phyloP scores from a whole-genome alignment of 2,797 vertebrate species.

The Eptatretus atami region DNA sequence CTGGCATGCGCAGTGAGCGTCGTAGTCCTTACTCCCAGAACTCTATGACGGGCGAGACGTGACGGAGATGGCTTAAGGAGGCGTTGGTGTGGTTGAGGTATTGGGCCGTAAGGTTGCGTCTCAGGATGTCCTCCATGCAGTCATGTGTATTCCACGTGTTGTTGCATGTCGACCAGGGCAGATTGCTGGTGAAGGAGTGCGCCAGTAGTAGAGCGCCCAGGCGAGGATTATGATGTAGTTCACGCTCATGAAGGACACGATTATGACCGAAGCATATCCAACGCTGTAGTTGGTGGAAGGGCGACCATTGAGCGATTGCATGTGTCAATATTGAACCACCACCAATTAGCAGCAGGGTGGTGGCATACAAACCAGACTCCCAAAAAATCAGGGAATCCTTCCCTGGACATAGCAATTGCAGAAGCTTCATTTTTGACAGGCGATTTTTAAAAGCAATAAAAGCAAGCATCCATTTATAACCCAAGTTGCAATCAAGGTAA shows the following conservation, averaged over 20 bases:
- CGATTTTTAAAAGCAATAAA: no score
- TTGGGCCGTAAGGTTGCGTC: constrained; percentile 58
- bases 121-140: constrained; percentile 65
- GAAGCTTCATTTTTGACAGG: no score
- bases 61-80: no score
- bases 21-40: constrained; percentile 74
- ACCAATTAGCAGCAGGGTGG: no score
- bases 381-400: no score
- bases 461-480: no score
- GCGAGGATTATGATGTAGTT: constrained; percentile 97
- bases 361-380: no score
- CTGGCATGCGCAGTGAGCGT: background rate
- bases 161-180: constrained; percentile 77
- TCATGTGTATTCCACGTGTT: constrained; percentile 55
- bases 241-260: constrained; percentile 75
- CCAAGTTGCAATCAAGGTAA: no score
- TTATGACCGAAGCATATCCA: constrained; percentile 82
- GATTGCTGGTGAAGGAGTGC: constrained; percentile 61
- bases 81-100: constrained; percentile 13
- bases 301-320: background rate
- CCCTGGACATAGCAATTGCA: no score
- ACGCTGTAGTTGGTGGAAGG: constrained; percentile 23
- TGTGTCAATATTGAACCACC: no score
- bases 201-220: constrained; percentile 91
- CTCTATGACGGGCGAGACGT: constrained; percentile 65